Evolutionary conservation across 2,888 invertebrate species (phyloP).

Genomic region (Parnassius glacialis): DNA sequence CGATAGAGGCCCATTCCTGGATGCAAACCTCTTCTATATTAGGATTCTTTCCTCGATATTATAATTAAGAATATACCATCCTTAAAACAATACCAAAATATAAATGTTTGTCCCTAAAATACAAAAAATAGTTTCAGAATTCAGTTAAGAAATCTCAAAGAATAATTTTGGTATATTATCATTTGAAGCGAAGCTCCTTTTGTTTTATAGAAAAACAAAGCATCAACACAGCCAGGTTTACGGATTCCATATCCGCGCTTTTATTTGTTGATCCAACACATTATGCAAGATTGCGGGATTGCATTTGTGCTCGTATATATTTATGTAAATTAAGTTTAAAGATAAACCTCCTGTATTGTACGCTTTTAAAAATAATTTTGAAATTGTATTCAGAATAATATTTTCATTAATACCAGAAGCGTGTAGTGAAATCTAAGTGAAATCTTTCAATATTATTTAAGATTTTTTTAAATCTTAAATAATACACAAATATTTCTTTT

Average conservation of each 20-base stretch:
- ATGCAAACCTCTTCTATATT: too few species aligned
- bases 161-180: too few species aligned
- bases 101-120: too few species aligned
- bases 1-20: too few species aligned
- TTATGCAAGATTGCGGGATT: constrained; percentile 26
- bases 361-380: constrained; percentile 14
- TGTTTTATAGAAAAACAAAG: constrained; percentile 8
- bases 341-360: constrained; percentile 13
- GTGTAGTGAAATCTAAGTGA: too few species aligned
- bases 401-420: neutral
- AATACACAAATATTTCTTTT: too few species aligned
- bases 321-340: constrained; percentile 20
- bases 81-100: too few species aligned
- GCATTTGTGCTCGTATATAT: constrained; percentile 26
- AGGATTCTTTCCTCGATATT: too few species aligned
- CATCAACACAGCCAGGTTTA: constrained; percentile 34
- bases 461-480: neutral
- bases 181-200: neutral
- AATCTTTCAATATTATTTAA: too few species aligned
- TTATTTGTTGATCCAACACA: constrained; percentile 32
- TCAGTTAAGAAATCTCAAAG: too few species aligned
- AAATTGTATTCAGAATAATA: constrained; percentile 2
- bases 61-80: too few species aligned
- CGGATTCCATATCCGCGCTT: constrained; percentile 38
- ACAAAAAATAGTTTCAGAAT: too few species aligned